Evolutionary conservation across 2,113 vertebrate species (phyloP), one percentile per base, ranked within the genome.

Genomic region (Puma concolor): DNA sequence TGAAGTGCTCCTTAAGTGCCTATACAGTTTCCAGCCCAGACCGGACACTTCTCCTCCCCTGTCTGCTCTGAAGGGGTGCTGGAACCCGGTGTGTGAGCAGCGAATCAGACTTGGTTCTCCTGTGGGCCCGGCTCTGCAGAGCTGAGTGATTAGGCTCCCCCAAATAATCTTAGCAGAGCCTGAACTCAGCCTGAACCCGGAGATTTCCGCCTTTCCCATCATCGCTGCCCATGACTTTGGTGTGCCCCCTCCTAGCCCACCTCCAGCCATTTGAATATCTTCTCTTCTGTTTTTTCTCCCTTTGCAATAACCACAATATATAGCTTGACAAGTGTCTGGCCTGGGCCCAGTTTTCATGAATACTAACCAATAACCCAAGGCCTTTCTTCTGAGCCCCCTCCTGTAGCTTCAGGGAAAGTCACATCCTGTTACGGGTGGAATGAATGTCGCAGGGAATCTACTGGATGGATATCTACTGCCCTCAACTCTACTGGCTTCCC

Each of bases 1-100:
- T 96, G 94, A 96, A 97, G 97, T 94, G 60, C 64, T 97, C 88
- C 91, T 96, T 98, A 96, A 97, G 95, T 94, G 96, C 97, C 81
- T 89, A 2, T 81, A 19, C 64, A 0, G 76, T 95, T 97, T 97
- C 96, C 95, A 92, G 66, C 67, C 72, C 82, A 77, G 87, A 88
- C 60, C 1, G 41, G 88, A 71, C 33, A 0, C 92, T 44, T 33
- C 85, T 63, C 66, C 95, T 93, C 84, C 66, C 71, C 85, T 0
- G n/a, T 95, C 97, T 93, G 57, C 87, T 66, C 90, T 7, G 50
- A 33, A 76, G 86, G 90, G 80, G 57, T 76, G 10, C 0, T 41
- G 96, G 92, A 83, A 66, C 86, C 83, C 83, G 15, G 10, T 0
- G 12, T 74, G 74, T 19, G 66, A 93, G 89, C 67, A 82, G 31